Base-by-base conservation (phyloP, 30 jellyfish, hydroid and myxozoan species). In the Catostylus mosaicus region DNA sequence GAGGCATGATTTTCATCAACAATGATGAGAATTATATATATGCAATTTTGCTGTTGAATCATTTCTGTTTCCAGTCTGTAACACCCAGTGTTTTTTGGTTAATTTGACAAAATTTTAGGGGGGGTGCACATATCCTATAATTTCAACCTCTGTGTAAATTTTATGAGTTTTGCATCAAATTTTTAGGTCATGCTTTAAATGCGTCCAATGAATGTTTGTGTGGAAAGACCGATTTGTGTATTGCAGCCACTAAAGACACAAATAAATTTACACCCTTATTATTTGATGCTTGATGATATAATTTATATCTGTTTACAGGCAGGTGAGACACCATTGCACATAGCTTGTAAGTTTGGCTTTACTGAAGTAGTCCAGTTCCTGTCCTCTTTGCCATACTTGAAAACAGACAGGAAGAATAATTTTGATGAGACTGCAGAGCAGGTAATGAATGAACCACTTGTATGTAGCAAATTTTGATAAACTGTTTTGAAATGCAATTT, bases 331-430 rank as follows among this genome's bases (percentile, higher is more conserved):
- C 97, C 97, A 11, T 51, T 93, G 3, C 98, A 87, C 50, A 66
- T 88, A 14, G 97, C 98, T 51, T 93, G 97, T 72, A 93, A 76
- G 60, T 81, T 86, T 81, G 96, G 98, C 23, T 82, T 30, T 31
- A 56, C 67, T 12, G 96, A 80, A 7, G 77, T 93, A 33, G 97
- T 93, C 40, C 31, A 47, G 67, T 87, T 48, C 38, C 80, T 93
- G 18, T 75, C 75, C 16, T 77, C 93, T 5, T 79, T 88, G 46
- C 86, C 94, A 7, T 47, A 23, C 29, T 45, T 69, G 20, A 90
- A 86, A 61, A 82, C 19, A 11, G 83, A 67, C 29, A 65, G 70
- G 57, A 56, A 4, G 30, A 93, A 93, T 52, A 66, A 57, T 19
- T 78, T 34, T 77, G 90, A 86, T 0, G 88, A 82, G 35, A 86